These are phyloP conservation scores for Neosilurus mollespiculum DNA, from an alignment of 2,797 vertebrate genomes.

Conservation along the genomic window DNA sequence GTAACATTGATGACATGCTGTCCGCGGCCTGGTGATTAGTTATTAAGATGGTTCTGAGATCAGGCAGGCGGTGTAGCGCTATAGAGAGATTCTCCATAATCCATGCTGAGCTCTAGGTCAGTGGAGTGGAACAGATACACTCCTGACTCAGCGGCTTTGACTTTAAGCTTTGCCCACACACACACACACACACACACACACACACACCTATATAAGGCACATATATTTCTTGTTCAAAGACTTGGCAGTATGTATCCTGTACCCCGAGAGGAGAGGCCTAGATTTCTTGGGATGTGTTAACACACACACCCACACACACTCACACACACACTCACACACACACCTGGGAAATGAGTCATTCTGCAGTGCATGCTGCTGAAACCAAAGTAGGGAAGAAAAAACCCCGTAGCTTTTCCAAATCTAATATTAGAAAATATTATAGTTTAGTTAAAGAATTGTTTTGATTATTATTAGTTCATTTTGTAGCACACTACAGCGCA, in stretches of 20 bases:
- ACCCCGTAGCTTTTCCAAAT: not conserved
- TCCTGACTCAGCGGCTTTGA: constrained; percentile 9
- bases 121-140: constrained; percentile 24
- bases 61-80: constrained; percentile 45
- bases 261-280: constrained; percentile 38
- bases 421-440: not conserved
- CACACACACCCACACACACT: constrained; percentile 6
- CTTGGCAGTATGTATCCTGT: constrained; percentile 49
- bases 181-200: not conserved
- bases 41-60: constrained; percentile 16
- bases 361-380: not conserved
- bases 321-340: constrained; percentile 30
- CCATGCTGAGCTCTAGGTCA: constrained; percentile 31
- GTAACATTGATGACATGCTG: not conserved
- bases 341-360: constrained; percentile 20
- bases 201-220: constrained; percentile 29
- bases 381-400: not conserved
- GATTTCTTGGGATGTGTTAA: constrained; percentile 19
- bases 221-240: constrained; percentile 53
- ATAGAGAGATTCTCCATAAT: constrained; percentile 51
- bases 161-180: not conserved
- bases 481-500: not conserved
- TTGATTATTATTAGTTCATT: not conserved
- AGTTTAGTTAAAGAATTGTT: not conserved
- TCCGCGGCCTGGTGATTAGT: not conserved